These are phyloP conservation scores for Pyrgus malvae DNA, from an alignment of 2,888 invertebrate species.

Conservation along the genomic window DNA sequence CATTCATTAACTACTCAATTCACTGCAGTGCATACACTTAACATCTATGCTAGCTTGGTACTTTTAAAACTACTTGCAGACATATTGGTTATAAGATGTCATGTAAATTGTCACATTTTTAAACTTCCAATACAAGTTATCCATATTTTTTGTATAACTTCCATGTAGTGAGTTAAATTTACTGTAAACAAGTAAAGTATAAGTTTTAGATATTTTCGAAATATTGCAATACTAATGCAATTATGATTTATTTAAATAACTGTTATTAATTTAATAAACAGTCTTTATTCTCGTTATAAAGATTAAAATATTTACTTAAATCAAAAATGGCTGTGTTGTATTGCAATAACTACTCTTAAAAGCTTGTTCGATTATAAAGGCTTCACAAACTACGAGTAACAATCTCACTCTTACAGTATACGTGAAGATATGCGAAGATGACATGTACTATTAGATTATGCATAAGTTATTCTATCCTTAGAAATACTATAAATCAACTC, in stretches of 20 bases:
- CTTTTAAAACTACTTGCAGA: background rate
- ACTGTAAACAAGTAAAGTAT: too few species aligned
- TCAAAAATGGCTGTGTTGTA: too few species aligned
- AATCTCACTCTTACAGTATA: background rate
- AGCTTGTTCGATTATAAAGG: background rate
- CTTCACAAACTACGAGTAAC: background rate
- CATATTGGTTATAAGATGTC: background rate
- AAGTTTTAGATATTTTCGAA: too few species aligned
- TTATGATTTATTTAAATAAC: too few species aligned
- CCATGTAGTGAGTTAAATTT: too few species aligned
- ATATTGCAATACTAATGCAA: too few species aligned
- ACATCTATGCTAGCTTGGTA: background rate
- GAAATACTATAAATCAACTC: background rate
- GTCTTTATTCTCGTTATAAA: background rate
- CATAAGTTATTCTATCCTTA: background rate
- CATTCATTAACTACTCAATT: slow-evolving; percentile 43
- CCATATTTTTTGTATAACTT: too few species aligned
- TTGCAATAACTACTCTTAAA: too few species aligned
- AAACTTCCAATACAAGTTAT: too few species aligned
- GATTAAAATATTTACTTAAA: too few species aligned
- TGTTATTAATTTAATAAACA: too few species aligned
- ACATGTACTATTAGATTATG: background rate
- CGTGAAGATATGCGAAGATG: background rate
- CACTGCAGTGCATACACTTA: slow-evolving; percentile 49
- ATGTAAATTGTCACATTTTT: background rate